Base-by-base conservation (phyloP, 2,888 invertebrate species). In the Ariolimax columbianus region DNA sequence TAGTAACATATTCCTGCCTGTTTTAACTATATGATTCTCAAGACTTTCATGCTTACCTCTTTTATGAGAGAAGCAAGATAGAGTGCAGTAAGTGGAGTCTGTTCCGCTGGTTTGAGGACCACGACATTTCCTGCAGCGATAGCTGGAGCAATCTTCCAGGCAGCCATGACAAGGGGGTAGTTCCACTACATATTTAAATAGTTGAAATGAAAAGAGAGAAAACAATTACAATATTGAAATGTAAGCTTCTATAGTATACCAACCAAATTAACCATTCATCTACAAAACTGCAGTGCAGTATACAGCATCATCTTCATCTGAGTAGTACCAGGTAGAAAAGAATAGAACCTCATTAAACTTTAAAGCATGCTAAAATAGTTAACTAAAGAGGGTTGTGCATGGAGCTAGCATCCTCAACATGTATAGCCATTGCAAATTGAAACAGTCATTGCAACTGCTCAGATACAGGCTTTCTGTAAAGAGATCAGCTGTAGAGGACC, bases 71-170 rank as follows among this genome's bases (percentile, higher is more conserved):
- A 96, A 0, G 98, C 98, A 2, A 98, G 94, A 92, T 98, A 97
- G 0, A 91, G 82, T 0, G 98, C 97, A 14, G 98, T 97, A 85
- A 99, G 95, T 0, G 98, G 97, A 0, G 98, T 99, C 95, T 98
- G 98, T 93, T 99, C 98, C 0, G 99, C 98, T 0, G 98, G 97
- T 94, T 99, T 99, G 92, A 98, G 95, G 30, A 98, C 96, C 19
- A 98, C 95, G 0, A 97, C 97, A 94, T 97, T 97, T 79, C 96
- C 94, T 84, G 91, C 91, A 36, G 96, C 95, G 80, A 96, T 92
- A 0, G 96, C 96, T 6, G 96, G 96, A 1, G 95, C 98, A 68
- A 99, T 95, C 95, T 99, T 99, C 99, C 98, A 99, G 23, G 97
- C 96, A 92, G 97, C 96, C 98, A 99, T 98, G 90, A 98, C 94